These are phyloP conservation scores for Caenorhabditis afra DNA, from an alignment of 2,888 invertebrate genomes.

Conservation along the genomic window DNA sequence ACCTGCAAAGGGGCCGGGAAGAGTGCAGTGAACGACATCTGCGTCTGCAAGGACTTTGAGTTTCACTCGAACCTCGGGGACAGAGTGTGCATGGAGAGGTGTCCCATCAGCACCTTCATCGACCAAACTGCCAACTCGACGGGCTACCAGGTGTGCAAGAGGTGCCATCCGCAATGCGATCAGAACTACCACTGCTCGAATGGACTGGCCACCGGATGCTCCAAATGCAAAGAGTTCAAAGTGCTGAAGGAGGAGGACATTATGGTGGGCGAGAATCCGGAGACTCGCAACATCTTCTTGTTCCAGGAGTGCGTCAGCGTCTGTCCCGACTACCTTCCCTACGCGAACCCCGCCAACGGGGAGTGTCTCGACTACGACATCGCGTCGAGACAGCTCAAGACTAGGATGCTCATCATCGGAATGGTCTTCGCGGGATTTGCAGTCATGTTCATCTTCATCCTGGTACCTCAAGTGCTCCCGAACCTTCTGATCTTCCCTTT, in stretches of 20 bases:
- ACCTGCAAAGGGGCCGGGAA: constrained; percentile 60
- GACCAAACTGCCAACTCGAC: neutral
- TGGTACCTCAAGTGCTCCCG: constrained; percentile 29
- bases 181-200: constrained; percentile 63
- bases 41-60: constrained; percentile 55
- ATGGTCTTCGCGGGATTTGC: constrained; percentile 39
- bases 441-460: constrained; percentile 58
- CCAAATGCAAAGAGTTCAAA: constrained; percentile 24
- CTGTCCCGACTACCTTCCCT: constrained; percentile 67
- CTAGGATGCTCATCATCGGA: constrained; percentile 42
- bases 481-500: constrained; percentile 10
- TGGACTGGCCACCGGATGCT: constrained; percentile 39
- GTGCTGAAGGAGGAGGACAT: constrained; percentile 13
- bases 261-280: constrained; percentile 7
- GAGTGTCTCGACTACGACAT: constrained; percentile 64
- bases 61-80: constrained; percentile 13
- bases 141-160: constrained; percentile 22
- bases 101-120: constrained; percentile 28
- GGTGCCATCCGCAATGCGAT: constrained; percentile 68
- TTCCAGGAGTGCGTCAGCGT: constrained; percentile 62
- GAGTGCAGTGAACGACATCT: constrained; percentile 27
- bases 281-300: neutral
- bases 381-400: constrained; percentile 46
- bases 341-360: constrained; percentile 33
- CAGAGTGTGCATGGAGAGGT: constrained; percentile 25